Conservation (phyloP, 2,797 vertebrate species). For the Gephyroberyx darwinii region DNA sequence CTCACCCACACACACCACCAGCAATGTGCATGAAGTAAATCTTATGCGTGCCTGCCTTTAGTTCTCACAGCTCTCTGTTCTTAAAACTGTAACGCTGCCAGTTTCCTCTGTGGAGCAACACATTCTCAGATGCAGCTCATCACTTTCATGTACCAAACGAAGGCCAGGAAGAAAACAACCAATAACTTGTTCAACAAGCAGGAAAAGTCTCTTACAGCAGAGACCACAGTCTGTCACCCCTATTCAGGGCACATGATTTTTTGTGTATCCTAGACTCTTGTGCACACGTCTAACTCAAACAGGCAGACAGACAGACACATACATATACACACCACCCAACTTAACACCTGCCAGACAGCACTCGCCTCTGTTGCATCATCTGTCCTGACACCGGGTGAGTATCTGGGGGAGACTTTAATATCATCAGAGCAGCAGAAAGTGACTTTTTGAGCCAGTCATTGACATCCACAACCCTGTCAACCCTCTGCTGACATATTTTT, state of each 20-base stretch:
- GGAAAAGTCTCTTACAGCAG: background rate
- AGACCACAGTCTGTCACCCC: constrained; percentile 50
- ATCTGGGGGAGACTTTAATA: too few species aligned
- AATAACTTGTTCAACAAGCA: constrained; percentile 14
- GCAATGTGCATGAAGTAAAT: constrained; percentile 35
- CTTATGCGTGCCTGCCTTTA: constrained; percentile 30
- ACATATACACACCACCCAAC: constrained; percentile 28
- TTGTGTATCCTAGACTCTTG: constrained; percentile 19
- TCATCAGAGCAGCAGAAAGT: background rate
- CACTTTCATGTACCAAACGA: constrained; percentile 56
- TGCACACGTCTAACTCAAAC: constrained; percentile 20
- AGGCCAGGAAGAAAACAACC: constrained; percentile 33
- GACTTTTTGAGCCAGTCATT: too few species aligned
- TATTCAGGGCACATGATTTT: constrained; percentile 14
- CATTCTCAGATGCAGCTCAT: background rate
- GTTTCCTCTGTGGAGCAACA: constrained; percentile 38
- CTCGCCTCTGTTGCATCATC: too few species aligned
- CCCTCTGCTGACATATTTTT: background rate
- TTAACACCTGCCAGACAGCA: constrained; percentile 46
- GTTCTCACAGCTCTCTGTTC: constrained; percentile 60
- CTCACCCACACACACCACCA: constrained; percentile 45
- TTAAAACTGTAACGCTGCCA: constrained; percentile 20
- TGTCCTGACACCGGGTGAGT: too few species aligned
- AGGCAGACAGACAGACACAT: constrained; percentile 41
- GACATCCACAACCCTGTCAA: background rate